These are phyloP conservation scores for Aythya baeri DNA, from an alignment of 2,113 vertebrate species.

Conservation along the genomic window DNA sequence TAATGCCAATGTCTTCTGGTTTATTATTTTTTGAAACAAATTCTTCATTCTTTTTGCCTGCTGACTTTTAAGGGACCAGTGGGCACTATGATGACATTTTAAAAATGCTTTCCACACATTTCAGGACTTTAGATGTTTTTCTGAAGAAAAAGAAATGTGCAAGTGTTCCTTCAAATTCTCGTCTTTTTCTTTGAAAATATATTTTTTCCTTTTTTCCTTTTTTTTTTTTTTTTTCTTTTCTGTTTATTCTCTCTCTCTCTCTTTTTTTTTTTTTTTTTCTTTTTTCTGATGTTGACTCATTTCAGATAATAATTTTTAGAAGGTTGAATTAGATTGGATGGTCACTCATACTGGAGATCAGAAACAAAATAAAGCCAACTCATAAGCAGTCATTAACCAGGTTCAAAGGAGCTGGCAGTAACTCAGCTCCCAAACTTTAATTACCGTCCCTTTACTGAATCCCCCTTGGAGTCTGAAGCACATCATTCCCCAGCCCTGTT, in stretches of 20 bases:
- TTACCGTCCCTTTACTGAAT: not conserved
- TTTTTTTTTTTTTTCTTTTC: not conserved
- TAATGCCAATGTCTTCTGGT: not conserved
- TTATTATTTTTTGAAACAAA: not conserved
- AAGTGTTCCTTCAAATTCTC: not conserved
- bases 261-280: accelerated
- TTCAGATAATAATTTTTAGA: not conserved
- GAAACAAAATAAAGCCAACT: not conserved
- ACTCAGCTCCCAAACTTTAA: not conserved
- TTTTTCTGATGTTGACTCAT: not conserved
- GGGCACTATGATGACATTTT: not conserved
- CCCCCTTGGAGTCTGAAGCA: not conserved
- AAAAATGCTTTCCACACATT: not conserved
- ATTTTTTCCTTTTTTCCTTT: accelerated
- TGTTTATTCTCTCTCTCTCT: accelerated
- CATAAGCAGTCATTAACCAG: not conserved
- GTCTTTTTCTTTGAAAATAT: not conserved
- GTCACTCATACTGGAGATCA: not conserved
- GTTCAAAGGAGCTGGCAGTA: not conserved
- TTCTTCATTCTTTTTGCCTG: not conserved
- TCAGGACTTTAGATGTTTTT: not conserved
- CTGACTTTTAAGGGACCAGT: not conserved
- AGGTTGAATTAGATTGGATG: not conserved
- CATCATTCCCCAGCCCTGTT: not conserved
- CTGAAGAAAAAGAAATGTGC: not conserved